Percentiles rank a stretch among this genome's conserved stretches.
Conservation (phyloP, 2,797 vertebrate genomes). For the Typhlichthys subterraneus region DNA sequence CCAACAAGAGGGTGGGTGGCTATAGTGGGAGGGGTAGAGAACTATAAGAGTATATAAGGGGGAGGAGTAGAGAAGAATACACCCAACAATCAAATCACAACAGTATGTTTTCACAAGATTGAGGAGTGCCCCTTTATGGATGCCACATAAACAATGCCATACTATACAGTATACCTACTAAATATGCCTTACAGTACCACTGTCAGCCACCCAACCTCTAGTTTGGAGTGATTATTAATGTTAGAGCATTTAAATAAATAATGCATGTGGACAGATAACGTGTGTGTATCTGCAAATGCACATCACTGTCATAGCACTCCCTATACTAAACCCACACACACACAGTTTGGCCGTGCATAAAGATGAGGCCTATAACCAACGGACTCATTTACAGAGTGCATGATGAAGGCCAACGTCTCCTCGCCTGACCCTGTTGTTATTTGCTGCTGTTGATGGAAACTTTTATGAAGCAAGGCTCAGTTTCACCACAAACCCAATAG, state of each 20-base stretch:
- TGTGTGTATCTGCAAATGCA: slow-evolving; percentile 16
- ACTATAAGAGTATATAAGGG: background rate
- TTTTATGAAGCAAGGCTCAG: slow-evolving; percentile 67
- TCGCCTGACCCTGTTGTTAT: slow-evolving; percentile 74
- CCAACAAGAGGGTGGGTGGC: no score
- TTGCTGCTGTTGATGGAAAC: slow-evolving; percentile 79
- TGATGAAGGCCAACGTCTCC: slow-evolving; percentile 54
- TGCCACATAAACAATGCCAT: no score
- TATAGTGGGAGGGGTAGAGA: no score
- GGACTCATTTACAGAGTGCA: slow-evolving; percentile 29
- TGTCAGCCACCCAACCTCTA: slow-evolving; percentile 32
- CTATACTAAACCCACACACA: slow-evolving; percentile 15
- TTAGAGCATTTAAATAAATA: slow-evolving; percentile 24
- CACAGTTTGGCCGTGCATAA: slow-evolving; percentile 11
- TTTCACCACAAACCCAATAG: slow-evolving; percentile 71
- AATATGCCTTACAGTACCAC: no score
- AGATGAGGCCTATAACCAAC: slow-evolving; percentile 38
- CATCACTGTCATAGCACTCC: slow-evolving; percentile 13
- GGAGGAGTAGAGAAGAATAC: no score
- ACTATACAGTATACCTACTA: no score
- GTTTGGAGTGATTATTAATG: slow-evolving; percentile 29
- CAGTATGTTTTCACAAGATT: background rate
- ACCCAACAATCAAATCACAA: background rate
- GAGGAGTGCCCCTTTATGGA: no score
- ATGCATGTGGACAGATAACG: slow-evolving; percentile 50